Conservation (phyloP, 2,888 invertebrate genomes). For the Amphipyra berbera region DNA sequence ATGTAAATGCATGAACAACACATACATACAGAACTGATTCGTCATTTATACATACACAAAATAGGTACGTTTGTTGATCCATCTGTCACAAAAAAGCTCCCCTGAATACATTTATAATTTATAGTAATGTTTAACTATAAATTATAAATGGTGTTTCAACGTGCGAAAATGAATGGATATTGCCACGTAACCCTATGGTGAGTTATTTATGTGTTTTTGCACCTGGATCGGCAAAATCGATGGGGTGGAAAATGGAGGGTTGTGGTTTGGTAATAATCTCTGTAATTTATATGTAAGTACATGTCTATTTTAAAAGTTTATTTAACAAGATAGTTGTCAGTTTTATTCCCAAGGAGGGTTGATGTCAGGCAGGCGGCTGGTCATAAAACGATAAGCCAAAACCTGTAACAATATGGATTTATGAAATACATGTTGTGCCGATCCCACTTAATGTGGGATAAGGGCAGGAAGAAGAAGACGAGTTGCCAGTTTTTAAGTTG, state of each 20-base stretch:
- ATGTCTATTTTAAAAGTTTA: constrained; percentile 2
- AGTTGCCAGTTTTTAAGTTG: too few relatives aligned
- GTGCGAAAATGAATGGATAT: constrained; percentile 54
- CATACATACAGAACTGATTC: constrained; percentile 9
- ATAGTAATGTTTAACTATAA: constrained; percentile 39
- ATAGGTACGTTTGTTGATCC: constrained; percentile 21
- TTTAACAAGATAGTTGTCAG: not conserved
- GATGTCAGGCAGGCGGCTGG: too few relatives aligned
- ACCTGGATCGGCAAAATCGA: constrained; percentile 51
- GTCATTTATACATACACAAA: constrained; percentile 8
- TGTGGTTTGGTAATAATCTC: constrained; percentile 48
- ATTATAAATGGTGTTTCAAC: constrained; percentile 31
- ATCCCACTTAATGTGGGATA: too few relatives aligned
- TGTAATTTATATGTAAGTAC: constrained; percentile 45
- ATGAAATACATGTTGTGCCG: too few relatives aligned
- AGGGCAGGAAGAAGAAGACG: too few relatives aligned
- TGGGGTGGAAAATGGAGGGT: constrained; percentile 56
- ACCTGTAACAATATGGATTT: too few relatives aligned
- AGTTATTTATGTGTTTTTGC: constrained; percentile 58
- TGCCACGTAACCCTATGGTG: constrained; percentile 50
- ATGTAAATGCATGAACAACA: too few relatives aligned
- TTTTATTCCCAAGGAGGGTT: too few relatives aligned
- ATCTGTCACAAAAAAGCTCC: constrained; percentile 26
- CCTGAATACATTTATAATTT: constrained; percentile 48
- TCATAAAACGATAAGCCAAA: too few relatives aligned